Evolutionary conservation across 2,113 vertebrate genomes (phyloP), one percentile per base, ranked within the genome.

Genomic region (Mionectes macconnelli): DNA sequence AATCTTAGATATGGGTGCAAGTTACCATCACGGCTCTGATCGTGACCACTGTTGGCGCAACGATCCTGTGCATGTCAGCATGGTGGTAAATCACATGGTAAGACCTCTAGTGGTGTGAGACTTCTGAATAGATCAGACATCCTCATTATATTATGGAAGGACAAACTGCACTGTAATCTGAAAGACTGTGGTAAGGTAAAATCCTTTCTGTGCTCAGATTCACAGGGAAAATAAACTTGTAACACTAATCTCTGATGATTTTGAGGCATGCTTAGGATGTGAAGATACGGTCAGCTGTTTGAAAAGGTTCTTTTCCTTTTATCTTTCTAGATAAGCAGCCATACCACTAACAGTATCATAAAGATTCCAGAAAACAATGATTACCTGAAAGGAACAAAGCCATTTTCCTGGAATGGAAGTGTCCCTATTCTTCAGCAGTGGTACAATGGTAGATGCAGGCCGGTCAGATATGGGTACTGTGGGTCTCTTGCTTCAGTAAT

Each of bases 21-120:
- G 94, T 62, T 97, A 96, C 53, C 86, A 96, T 10, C 79, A 94
- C 0, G 97, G 95, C 62, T 96, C 95, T 81, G 92, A 84, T 24
- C 89, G 86, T 3, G 92, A 97, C 44, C 92, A n/a, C 23, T 96
- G 90, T 10, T 96, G 93, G 88, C 96, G 96, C 42, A 97, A 93
- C 73, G 94, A 97, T 47, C 92, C 87, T 15, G 84, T 96, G 62
- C 96, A 96, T 30, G 82, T 97, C 69, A 96, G 92, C 84, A 96
- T 94, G 95, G 90, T 96, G 49, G 79, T 96, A 81, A 96, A 94
- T 67, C 95, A 94, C 63, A 97, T 97, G 89, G 94, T 96, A 94
- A 96, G 94, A 28, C 12, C 27, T 57, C 22, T 63, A 17, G 42
- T 12, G 25, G 7, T 24, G 17, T 44, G 13, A 66, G 37, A 78